Conservation (phyloP, 2,888 invertebrate species). For the Dorcus hopei region DNA sequence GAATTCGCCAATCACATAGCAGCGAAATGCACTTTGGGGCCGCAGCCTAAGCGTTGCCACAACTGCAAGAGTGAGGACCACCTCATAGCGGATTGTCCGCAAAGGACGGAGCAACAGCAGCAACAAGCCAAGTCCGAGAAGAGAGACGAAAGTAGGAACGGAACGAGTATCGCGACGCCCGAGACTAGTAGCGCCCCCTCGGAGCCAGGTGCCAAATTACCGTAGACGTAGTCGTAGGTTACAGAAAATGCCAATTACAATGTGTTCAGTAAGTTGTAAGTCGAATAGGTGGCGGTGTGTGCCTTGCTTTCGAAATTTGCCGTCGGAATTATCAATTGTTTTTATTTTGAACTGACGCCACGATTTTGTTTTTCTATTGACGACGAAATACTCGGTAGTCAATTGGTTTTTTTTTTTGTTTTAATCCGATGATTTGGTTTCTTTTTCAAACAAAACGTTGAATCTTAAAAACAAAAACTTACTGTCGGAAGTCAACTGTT, state of each 20-base stretch:
- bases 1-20: conserved; percentile 92
- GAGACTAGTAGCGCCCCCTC: conserved; percentile 26
- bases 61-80: conserved; percentile 86
- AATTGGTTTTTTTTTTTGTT: too few relatives aligned
- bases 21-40: conserved; percentile 82
- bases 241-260: conserved; percentile 1
- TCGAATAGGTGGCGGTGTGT: conserved; percentile 14
- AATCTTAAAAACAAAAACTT: too few relatives aligned
- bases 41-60: conserved; percentile 89
- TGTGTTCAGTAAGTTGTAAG: conserved; percentile 18
- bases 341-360: too few relatives aligned
- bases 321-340: too few relatives aligned
- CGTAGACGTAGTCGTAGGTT: conserved; percentile 4
- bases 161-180: conserved; percentile 19
- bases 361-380: too few relatives aligned
- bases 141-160: conserved; percentile 30
- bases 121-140: conserved; percentile 4
- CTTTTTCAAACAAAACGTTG: background rate
- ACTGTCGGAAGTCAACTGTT: too few relatives aligned
- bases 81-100: conserved; percentile 85
- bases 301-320: background rate
- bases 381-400: too few relatives aligned
- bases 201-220: conserved; percentile 10
- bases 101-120: conserved; percentile 45
- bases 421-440: background rate